Base-by-base conservation (phyloP, 2,113 vertebrate species). In the Stegastes partitus region DNA sequence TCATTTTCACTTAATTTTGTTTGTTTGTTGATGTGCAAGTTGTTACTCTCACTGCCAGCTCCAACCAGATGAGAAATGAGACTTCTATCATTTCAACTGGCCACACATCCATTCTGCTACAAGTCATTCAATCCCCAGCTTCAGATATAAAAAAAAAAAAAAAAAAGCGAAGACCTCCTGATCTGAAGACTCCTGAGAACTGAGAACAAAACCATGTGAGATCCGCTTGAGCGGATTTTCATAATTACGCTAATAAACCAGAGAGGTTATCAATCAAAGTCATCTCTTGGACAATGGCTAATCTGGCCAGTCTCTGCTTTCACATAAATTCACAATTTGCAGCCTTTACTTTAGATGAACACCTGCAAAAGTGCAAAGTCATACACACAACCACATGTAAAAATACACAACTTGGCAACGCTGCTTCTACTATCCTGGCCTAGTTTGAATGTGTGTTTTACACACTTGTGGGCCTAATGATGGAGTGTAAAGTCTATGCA, bases 391-490 rank as follows among this genome's bases (percentile, higher is more conserved):
- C 61, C 83, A 76, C 78, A 70, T 54, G 61, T 61, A 82, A 39
- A 68, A 45, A 72, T 23, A 67, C 54, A 66, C 9, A 79, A 37
- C 66, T 44, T 86, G 66, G 83, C 67, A 19, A 22, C 2, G 1
- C 47, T 42, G 26, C 18, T 44, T 74, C 61, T 47, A 11, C 37
- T 64, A 28, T 44, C 54, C 42, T 21, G 31, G 50, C 74, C 59
- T 58, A 28, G 61, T 75, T 50, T 69, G 54, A 23, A 58, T 68
- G 74, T 71, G 77, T 76, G 56, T 66, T 77, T 76, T 77, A 82
- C 75, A 79, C 56, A 67, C 64, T 81, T 61, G 45, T 6, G 0
- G 15, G 42, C 54, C 39, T 86, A 89, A 90, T 84, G 87, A 90
- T 84, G 55, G 76, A 83, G 77, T 87, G 76, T 81, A 72, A 79